These are phyloP conservation scores for Dinocampus coccinellae DNA, from an alignment of 2,888 invertebrate species.

Conservation along the genomic window DNA sequence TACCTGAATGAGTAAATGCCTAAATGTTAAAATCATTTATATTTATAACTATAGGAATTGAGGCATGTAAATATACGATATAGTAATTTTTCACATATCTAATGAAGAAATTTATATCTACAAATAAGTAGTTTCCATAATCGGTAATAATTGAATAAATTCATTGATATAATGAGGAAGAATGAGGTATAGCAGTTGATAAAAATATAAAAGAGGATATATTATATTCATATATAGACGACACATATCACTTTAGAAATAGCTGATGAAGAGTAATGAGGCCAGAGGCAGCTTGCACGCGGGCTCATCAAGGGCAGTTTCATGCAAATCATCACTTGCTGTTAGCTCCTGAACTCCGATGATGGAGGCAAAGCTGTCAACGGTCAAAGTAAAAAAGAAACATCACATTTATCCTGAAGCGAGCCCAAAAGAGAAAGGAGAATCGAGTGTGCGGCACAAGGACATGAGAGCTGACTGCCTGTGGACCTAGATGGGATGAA, in stretches of 20 bases:
- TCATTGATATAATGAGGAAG: conserved; percentile 31
- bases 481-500: conserved; percentile 36
- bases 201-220: not conserved
- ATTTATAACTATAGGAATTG: too few species aligned
- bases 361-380: conserved; percentile 39
- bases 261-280: conserved; percentile 49
- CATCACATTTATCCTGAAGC: conserved; percentile 14
- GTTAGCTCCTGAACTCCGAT: conserved; percentile 34
- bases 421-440: conserved; percentile 35
- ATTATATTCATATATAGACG: not conserved
- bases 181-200: conserved; percentile 44
- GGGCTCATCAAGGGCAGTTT: conserved; percentile 55
- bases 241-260: not conserved
- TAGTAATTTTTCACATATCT: not conserved
- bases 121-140: not conserved
- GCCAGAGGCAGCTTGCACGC: conserved; percentile 49
- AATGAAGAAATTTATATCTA: conserved; percentile 13
- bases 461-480: conserved; percentile 33
- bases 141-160: conserved; percentile 40
- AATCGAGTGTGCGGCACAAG: not conserved
- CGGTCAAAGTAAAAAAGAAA: conserved; percentile 44
- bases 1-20: too few species aligned
- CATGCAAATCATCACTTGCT: conserved; percentile 55
- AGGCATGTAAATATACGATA: not conserved
- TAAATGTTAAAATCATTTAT: too few species aligned